These are phyloP conservation scores for Naso thynnoides DNA, from an alignment of 2,797 vertebrate genomes.

Conservation along the genomic window DNA sequence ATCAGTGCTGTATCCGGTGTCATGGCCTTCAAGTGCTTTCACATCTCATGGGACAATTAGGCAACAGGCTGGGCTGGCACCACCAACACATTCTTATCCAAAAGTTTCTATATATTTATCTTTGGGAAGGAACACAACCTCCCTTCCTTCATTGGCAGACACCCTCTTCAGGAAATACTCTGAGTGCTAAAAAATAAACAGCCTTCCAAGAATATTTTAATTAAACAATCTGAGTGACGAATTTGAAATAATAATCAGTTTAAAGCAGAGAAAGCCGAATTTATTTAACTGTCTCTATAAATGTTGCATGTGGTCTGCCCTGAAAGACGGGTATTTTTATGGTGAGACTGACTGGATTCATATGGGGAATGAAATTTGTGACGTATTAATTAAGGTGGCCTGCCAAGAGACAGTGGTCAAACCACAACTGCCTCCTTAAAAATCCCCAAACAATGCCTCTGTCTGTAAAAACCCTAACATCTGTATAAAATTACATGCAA, in stretches of 20 bases:
- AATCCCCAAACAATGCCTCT: constrained; percentile 26
- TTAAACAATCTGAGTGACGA: neutral
- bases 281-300: neutral
- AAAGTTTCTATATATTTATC: constrained; percentile 66
- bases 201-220: constrained; percentile 8
- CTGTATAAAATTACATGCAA: neutral
- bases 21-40: constrained; percentile 39
- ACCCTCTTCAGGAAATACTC: constrained; percentile 27
- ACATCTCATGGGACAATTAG: constrained; percentile 37
- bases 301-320: constrained; percentile 5
- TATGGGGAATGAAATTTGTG: constrained; percentile 53
- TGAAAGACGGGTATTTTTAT: constrained; percentile 16
- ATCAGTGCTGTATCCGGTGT: constrained; percentile 57
- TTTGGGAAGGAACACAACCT: constrained; percentile 61
- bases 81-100: constrained; percentile 59
- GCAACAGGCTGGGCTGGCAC: constrained; percentile 37
- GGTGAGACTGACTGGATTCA: neutral
- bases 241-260: neutral
- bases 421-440: constrained; percentile 24
- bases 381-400: constrained; percentile 46
- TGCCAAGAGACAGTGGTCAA: constrained; percentile 48
- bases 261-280: neutral
- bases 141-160: constrained; percentile 45
- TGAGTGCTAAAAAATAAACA: constrained; percentile 22
- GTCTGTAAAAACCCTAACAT: constrained; percentile 16